These are phyloP conservation scores for Cepaea hortensis DNA, from an alignment of 2,888 invertebrate species.

Conservation along the genomic window DNA sequence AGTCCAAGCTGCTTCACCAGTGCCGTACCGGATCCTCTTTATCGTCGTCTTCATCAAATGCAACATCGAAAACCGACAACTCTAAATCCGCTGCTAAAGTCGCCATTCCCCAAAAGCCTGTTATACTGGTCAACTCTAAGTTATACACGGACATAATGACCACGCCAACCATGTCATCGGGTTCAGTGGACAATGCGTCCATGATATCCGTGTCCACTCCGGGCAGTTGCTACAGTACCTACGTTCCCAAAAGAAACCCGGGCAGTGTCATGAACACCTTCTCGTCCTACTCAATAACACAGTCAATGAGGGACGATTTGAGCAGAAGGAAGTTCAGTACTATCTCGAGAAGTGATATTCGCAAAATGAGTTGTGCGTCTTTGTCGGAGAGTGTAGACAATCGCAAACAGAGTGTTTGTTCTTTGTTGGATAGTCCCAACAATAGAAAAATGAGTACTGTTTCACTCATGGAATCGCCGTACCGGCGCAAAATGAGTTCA, in stretches of 20 bases:
- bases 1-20: conserved; percentile 25
- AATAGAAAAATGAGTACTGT: conserved; percentile 38
- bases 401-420: conserved; percentile 32
- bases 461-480: conserved; percentile 35
- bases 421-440: conserved; percentile 37
- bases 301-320: conserved; percentile 40
- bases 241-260: conserved; percentile 19
- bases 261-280: conserved; percentile 45
- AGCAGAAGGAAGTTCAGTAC: conserved; percentile 32
- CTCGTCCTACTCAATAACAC: conserved; percentile 48
- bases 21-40: conserved; percentile 36
- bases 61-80: conserved; percentile 42
- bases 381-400: conserved; percentile 6
- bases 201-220: conserved; percentile 19
- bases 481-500: conserved; percentile 40
- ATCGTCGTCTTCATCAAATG: conserved; percentile 41
- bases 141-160: conserved; percentile 28
- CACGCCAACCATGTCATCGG: conserved; percentile 29
- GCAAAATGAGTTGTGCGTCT: conserved; percentile 43
- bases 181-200: conserved; percentile 22
- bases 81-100: conserved; percentile 11
- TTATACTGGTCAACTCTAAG: conserved; percentile 44
- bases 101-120: conserved; percentile 10
- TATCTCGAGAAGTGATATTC: conserved; percentile 43
- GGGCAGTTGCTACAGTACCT: conserved; percentile 5